These are phyloP conservation scores for Enteromius mattozi DNA, from an alignment of 2,797 vertebrate genomes.

Conservation along the genomic window DNA sequence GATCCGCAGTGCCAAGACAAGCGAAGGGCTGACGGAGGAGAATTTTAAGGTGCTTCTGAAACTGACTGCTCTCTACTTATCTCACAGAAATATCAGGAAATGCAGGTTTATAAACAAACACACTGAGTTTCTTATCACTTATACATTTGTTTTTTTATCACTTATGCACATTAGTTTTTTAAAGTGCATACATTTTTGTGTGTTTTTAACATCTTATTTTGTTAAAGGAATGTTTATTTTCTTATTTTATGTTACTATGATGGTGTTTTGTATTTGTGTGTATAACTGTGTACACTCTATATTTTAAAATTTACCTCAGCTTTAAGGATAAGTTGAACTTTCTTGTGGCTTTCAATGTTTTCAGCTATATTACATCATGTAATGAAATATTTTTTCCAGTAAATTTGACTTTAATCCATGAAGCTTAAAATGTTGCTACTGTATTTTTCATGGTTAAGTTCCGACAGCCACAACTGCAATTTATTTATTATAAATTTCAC, in stretches of 20 bases:
- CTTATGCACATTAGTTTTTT: not conserved
- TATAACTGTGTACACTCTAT: not conserved
- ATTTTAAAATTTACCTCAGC: not conserved
- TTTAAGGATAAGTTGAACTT: not conserved
- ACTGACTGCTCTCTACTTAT: not conserved
- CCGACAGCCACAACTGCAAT: not conserved
- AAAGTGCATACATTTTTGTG: too few species aligned
- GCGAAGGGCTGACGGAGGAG: slow-evolving; percentile 94
- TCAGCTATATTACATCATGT: not conserved
- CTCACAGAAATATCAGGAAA: not conserved
- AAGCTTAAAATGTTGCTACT: not conserved
- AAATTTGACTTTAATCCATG: not conserved
- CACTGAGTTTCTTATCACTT: not conserved
- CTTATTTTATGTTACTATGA: not conserved
- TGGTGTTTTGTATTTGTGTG: not conserved
- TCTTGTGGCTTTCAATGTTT: not conserved
- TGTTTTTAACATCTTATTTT: not conserved
- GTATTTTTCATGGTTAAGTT: not conserved
- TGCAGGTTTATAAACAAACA: not conserved
- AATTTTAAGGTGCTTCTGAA: slow-evolving; percentile 89
- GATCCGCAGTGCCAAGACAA: slow-evolving; percentile 95
- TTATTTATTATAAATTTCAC: not conserved
- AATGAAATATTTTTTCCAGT: not conserved
- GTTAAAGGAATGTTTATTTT: not conserved
- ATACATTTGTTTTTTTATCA: not conserved